A percentile compares a stretch with the other conserved stretches of the same genome.
Conservation (phyloP, 2,888 invertebrate genomes). For the Caenorhabditis parvicauda region DNA sequence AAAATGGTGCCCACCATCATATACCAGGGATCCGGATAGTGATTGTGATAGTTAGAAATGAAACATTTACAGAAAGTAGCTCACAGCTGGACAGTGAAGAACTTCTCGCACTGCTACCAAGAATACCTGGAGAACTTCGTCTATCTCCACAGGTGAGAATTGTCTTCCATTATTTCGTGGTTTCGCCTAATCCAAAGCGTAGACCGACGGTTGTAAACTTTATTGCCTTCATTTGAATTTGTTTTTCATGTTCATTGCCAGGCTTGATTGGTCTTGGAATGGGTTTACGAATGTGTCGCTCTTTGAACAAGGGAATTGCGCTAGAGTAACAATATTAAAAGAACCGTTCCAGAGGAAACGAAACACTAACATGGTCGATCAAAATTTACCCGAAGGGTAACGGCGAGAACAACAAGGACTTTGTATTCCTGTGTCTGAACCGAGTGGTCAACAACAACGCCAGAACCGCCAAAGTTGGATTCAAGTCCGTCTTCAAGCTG, state of each 20-base stretch:
- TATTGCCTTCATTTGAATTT: not conserved
- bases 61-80: constrained; percentile 57
- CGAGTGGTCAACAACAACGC: constrained; percentile 45
- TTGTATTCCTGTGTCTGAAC: constrained; percentile 62
- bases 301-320: too few species aligned
- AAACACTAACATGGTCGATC: constrained; percentile 60
- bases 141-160: constrained; percentile 45
- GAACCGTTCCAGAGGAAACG: constrained; percentile 36
- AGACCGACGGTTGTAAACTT: too few species aligned
- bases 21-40: too few species aligned
- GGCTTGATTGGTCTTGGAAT: too few species aligned
- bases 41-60: not conserved
- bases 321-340: not conserved
- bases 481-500: constrained; percentile 61
- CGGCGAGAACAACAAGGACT: constrained; percentile 62
- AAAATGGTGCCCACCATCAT: too few species aligned
- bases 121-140: constrained; percentile 60
- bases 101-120: constrained; percentile 62
- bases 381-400: constrained; percentile 63
- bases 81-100: constrained; percentile 63
- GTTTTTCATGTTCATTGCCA: not conserved
- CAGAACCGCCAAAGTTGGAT: constrained; percentile 47
- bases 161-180: too few species aligned
- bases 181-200: too few species aligned
- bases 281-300: too few species aligned